Base-by-base conservation (phyloP, 1,140 invertebrate species). In the Whitmania pigra region DNA sequence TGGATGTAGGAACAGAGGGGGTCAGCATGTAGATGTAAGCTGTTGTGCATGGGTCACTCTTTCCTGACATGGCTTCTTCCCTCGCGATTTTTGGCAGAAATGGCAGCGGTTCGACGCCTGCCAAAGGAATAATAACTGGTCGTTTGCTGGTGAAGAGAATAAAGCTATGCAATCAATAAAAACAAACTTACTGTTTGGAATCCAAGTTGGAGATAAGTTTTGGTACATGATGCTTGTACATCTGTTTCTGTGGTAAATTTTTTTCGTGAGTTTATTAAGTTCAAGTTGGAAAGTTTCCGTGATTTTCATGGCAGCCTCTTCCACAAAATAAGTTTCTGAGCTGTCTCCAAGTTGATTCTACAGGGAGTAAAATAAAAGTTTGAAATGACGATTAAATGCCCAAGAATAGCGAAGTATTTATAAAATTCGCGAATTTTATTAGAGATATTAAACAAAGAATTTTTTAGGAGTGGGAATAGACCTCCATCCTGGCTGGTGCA, bases 281-380 rank as follows among this genome's bases (percentile, higher is more conserved):
- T 53, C 68, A 11, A 18, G 17, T n/a, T n/a, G 53, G 57, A 73
- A 73, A 1, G 71, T 43, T 22, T 71, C 66, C 40, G 71, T 71
- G n/a, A 73, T 53, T 27, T 49, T n/a, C 22, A 5, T 69, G 17
- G 72, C 72, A 20, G 72, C 72, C 53, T 36, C 20, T 43, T 73
- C 72, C n/a, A 73, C 72, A 54, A 73, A 73, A 27, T 71, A 71
- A 11, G 66, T 68, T 54, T 73, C 72, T 15, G 53, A 31, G 43
- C 36, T 73, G 27, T 73, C 63, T 22, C 72, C 72, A 6, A 73
- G 67, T 49, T 67, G 40, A 18, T 49, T 40, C 43, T 40, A 15
- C 9, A 9, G 43, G 15, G 15, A 49, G 43, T 49, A 13, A 17
- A 49, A 17, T 1, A 13, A 49, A 49, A 13, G 15, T 49, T 11